Conservation (phyloP, 2,797 vertebrate species). For the Pogoniulus pusillus region DNA sequence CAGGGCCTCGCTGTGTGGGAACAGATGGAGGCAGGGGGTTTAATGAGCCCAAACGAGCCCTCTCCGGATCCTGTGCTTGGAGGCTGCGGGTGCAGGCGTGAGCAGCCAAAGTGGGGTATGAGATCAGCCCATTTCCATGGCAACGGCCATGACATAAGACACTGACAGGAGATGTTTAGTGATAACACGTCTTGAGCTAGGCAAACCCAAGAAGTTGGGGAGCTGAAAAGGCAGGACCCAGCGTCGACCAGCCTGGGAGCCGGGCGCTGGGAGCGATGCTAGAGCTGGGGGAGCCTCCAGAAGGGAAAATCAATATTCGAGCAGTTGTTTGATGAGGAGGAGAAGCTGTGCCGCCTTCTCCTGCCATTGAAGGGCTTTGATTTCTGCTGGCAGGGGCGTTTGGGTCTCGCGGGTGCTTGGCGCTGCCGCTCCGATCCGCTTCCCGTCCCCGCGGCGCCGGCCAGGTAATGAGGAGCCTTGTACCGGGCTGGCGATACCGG, state of each 20-base stretch:
- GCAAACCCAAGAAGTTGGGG: background rate
- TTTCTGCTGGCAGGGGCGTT: background rate
- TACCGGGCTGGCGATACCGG: background rate
- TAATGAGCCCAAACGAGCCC: accelerated
- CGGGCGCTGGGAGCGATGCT: background rate
- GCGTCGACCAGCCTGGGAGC: accelerated
- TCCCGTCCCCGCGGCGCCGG: background rate
- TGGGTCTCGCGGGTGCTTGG: background rate
- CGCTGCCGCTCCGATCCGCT: background rate
- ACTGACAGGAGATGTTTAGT: background rate
- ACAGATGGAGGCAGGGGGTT: accelerated
- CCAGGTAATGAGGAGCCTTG: background rate
- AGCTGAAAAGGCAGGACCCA: background rate
- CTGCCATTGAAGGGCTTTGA: background rate
- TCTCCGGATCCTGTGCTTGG: accelerated
- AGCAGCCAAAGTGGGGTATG: background rate
- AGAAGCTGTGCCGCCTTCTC: background rate
- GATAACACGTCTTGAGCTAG: background rate
- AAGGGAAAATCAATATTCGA: accelerated
- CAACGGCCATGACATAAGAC: background rate
- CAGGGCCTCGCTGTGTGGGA: accelerated
- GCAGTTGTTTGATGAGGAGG: background rate
- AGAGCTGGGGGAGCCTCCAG: background rate
- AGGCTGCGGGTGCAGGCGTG: accelerated
- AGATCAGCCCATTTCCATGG: background rate